A percentile compares a stretch with the other conserved stretches of the same genome.
Evolutionary conservation across 1,140 invertebrate species (phyloP).

Genomic region (Trichomalopsis sarcophagae): DNA sequence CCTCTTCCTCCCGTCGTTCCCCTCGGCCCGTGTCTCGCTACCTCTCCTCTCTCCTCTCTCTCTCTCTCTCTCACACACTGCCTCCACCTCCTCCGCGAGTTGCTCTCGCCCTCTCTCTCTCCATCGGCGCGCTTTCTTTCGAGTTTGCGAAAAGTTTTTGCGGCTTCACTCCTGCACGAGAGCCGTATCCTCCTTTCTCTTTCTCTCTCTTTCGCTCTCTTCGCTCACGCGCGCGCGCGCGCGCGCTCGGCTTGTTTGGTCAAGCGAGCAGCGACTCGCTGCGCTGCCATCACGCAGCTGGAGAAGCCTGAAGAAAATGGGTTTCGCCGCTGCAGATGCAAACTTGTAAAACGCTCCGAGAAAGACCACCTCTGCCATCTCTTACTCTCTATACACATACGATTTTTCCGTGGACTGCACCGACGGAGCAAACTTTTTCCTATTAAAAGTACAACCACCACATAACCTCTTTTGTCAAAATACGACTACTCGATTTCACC

Average conservation of each 20-base stretch:
- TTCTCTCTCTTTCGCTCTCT: neutral
- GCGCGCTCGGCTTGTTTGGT: neutral
- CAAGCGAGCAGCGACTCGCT: neutral
- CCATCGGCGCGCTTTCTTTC: slow-evolving; percentile 1
- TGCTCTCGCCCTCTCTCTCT: neutral
- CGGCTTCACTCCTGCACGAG: neutral
- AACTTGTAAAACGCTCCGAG: neutral
- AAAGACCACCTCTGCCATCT: no score
- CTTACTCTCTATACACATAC: no score
- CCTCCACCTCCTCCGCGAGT: neutral
- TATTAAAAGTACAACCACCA: no score
- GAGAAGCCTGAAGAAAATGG: neutral
- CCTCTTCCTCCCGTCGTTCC: neutral
- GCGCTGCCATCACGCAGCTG: neutral
- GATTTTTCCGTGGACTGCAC: no score
- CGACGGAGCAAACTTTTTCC: no score
- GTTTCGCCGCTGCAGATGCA: neutral
- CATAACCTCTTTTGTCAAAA: no score
- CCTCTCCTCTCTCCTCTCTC: no score
- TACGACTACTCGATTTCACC: neutral
- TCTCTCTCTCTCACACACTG: neutral
- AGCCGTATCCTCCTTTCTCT: neutral
- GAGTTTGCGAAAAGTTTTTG: slow-evolving; percentile 1
- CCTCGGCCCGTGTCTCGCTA: neutral
- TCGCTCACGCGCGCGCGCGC: no score